Percentiles rank a stretch among this genome's conserved stretches.
These are phyloP conservation scores for Rissa tridactyla DNA, from an alignment of 2,113 vertebrate species.

Conservation along the genomic window DNA sequence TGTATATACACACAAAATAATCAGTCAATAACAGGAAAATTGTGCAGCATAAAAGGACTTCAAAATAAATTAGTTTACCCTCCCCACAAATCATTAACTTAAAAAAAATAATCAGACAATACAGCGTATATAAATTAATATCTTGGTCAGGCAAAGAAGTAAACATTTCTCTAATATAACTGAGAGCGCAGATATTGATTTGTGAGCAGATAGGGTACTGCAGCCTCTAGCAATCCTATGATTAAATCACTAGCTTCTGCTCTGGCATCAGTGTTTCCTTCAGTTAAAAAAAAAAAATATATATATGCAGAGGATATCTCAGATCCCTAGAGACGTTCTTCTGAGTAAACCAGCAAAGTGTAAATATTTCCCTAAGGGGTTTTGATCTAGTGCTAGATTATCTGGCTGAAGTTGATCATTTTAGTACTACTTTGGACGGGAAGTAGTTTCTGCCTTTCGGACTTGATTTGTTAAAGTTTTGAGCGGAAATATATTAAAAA, in stretches of 20 bases:
- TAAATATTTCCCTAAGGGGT: conserved; percentile 69
- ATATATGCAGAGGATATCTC: conserved; percentile 59
- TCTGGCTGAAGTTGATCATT: conserved; percentile 66
- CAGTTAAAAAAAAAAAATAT: conserved; percentile 30
- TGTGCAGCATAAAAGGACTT: conserved; percentile 17
- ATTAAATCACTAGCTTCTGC: conserved; percentile 76
- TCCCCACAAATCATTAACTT: conserved; percentile 28
- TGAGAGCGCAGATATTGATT: conserved; percentile 74
- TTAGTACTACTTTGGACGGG: conserved; percentile 53
- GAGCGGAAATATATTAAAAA: conserved; percentile 52
- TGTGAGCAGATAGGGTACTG: conserved; percentile 65
- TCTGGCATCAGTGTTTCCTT: conserved; percentile 66
- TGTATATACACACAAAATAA: not conserved
- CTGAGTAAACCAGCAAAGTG: conserved; percentile 70
- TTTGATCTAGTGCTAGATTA: conserved; percentile 70
- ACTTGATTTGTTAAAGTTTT: conserved; percentile 36
- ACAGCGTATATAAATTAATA: conserved; percentile 71
- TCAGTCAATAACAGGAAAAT: conserved; percentile 38
- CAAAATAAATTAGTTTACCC: conserved; percentile 36
- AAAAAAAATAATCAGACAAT: not conserved
- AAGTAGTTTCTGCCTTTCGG: conserved; percentile 57
- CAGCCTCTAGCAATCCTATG: conserved; percentile 70
- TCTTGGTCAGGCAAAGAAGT: conserved; percentile 66
- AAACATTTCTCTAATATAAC: conserved; percentile 72
- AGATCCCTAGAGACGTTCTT: conserved; percentile 63